Percentiles rank a stretch among this genome's conserved stretches.
Conservation (phyloP, 2,888 invertebrate genomes). For the Psylliodes chrysocephalus region DNA sequence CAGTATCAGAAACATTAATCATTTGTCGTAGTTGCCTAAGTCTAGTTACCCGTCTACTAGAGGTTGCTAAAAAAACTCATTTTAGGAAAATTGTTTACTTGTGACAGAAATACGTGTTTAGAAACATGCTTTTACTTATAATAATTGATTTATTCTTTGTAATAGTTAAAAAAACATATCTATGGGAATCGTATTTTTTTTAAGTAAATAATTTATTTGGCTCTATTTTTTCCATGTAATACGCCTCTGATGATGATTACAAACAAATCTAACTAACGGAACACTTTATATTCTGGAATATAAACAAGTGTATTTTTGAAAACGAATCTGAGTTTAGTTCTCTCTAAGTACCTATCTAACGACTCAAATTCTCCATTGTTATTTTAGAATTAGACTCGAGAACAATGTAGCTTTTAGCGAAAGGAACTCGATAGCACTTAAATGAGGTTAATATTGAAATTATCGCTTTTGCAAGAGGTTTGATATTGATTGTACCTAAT, state of each 20-base stretch:
- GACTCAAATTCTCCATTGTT: conserved; percentile 32
- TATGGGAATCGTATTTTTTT: too few relatives aligned
- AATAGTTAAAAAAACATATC: too few relatives aligned
- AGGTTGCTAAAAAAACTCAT: too few relatives aligned
- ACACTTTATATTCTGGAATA: not conserved
- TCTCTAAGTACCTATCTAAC: conserved; percentile 14
- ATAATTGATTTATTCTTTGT: too few relatives aligned
- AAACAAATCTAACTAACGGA: conserved; percentile 2
- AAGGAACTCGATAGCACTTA: conserved; percentile 46
- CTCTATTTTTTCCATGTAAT: too few relatives aligned
- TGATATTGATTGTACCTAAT: conserved; percentile 48
- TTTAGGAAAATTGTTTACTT: too few relatives aligned
- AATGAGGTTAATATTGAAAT: conserved; percentile 49
- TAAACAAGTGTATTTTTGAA: conserved; percentile 6
- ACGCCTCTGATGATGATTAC: not conserved
- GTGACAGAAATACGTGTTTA: too few relatives aligned
- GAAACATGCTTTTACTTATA: too few relatives aligned
- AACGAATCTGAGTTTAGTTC: conserved; percentile 5
- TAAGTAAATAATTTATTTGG: too few relatives aligned
- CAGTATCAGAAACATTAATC: too few relatives aligned
- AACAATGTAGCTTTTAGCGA: conserved; percentile 38
- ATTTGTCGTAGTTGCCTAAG: too few relatives aligned
- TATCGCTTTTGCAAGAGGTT: conserved; percentile 48
- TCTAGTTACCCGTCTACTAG: too few relatives aligned
- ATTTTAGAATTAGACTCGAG: conserved; percentile 35